These are phyloP conservation scores for Drosophila sechellia DNA, from an alignment of 1,140 invertebrate species.

Conservation along the genomic window DNA sequence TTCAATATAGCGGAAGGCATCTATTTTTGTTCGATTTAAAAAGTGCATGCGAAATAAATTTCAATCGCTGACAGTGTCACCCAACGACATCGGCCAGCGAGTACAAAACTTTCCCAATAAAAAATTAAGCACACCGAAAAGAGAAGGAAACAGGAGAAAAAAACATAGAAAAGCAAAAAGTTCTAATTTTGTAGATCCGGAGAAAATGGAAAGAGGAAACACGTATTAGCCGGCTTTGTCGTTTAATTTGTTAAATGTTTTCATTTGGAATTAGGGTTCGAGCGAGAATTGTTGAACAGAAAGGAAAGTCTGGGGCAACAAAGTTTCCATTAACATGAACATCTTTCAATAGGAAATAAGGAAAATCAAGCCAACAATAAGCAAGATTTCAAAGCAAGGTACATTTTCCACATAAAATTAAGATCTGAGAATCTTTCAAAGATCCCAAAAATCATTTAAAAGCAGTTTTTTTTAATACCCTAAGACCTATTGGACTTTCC, in stretches of 20 bases:
- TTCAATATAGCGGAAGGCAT: conserved; percentile 65
- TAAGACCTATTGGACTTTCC: background rate
- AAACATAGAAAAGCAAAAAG: conserved; percentile 20
- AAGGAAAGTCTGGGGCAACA: background rate
- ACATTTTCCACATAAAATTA: too few relatives aligned
- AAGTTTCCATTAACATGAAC: background rate
- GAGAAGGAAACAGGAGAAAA: background rate
- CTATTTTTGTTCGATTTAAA: conserved; percentile 78
- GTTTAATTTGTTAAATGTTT: conserved; percentile 72
- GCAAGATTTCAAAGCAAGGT: too few relatives aligned
- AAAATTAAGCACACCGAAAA: conserved; percentile 46
- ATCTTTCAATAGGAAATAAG: too few relatives aligned
- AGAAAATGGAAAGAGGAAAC: conserved; percentile 31
- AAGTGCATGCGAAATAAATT: conserved; percentile 77
- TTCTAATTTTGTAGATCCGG: conserved; percentile 1
- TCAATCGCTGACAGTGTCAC: conserved; percentile 48
- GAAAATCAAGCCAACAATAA: too few relatives aligned
- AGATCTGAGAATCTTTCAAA: too few relatives aligned
- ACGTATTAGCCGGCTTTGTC: conserved; percentile 57
- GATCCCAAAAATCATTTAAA: too few relatives aligned
- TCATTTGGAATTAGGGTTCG: conserved; percentile 16
- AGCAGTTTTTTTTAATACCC: too few relatives aligned
- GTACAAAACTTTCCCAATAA: conserved; percentile 67
- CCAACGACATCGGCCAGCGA: conserved; percentile 25
- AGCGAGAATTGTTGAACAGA: background rate